These are phyloP conservation scores for Nomada lathburiana DNA, from an alignment of 2,888 invertebrate species.

Conservation along the genomic window DNA sequence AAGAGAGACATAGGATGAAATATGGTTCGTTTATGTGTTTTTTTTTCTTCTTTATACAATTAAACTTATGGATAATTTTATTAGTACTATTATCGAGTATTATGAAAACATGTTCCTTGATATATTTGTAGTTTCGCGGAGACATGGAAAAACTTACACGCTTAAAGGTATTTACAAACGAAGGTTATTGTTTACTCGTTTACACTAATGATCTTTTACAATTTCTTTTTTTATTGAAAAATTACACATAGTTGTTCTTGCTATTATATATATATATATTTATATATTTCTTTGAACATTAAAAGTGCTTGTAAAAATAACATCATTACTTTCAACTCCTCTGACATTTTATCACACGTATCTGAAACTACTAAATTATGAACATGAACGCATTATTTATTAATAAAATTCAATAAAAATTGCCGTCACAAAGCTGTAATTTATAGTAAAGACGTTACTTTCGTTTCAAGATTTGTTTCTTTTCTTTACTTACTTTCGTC, in stretches of 20 bases:
- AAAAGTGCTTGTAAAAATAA: conserved; percentile 65
- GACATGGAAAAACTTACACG: conserved; percentile 36
- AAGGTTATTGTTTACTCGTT: conserved; percentile 35
- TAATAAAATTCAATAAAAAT: conserved; percentile 45
- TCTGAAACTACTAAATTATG: conserved; percentile 59
- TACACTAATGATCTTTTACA: conserved; percentile 43
- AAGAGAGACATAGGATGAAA: conserved; percentile 24
- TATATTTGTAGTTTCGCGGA: conserved; percentile 29
- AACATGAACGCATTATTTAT: conserved; percentile 33
- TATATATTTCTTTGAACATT: conserved; percentile 52
- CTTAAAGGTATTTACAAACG: conserved; percentile 48
- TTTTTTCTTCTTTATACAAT: conserved; percentile 53
- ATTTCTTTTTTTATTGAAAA: conserved; percentile 52
- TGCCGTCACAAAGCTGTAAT: conserved; percentile 33
- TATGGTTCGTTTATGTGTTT: conserved; percentile 24
- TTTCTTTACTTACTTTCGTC: conserved; percentile 63
- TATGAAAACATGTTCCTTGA: conserved; percentile 45
- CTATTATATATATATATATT: conserved; percentile 31
- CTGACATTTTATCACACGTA: conserved; percentile 46
- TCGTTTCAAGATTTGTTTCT: conserved; percentile 32
- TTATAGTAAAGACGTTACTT: conserved; percentile 27
- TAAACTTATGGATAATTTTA: conserved; percentile 42
- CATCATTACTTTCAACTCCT: conserved; percentile 51
- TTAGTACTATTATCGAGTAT: conserved; percentile 26
- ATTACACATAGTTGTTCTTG: conserved; percentile 51